These are phyloP conservation scores for Xanthorhoe designata DNA, from an alignment of 2,888 invertebrate species.

Conservation along the genomic window DNA sequence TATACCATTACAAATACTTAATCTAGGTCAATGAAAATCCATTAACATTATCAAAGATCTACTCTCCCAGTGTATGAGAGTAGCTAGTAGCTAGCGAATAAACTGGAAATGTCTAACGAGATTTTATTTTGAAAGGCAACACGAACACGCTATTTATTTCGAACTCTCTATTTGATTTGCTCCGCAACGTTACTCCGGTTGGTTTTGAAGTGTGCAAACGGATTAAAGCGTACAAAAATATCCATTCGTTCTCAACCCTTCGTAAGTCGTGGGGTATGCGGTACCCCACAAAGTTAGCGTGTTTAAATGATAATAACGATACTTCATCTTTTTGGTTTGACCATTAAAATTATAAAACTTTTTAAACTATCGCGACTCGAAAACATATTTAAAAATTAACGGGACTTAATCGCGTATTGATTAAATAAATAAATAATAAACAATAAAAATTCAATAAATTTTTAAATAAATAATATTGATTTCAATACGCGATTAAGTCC, in stretches of 20 bases:
- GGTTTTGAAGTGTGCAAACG: constrained; percentile 64
- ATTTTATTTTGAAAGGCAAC: constrained; percentile 65
- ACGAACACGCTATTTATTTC: constrained; percentile 66
- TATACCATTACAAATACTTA: constrained; percentile 12
- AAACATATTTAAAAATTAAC: too few relatives aligned
- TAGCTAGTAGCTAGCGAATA: constrained; percentile 51
- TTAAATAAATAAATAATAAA: too few relatives aligned
- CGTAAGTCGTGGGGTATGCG: not conserved
- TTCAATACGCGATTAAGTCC: too few relatives aligned
- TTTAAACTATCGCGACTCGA: too few relatives aligned
- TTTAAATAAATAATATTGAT: too few relatives aligned
- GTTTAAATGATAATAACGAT: not conserved
- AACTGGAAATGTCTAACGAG: constrained; percentile 66
- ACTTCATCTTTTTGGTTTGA: too few relatives aligned
- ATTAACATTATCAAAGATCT: constrained; percentile 47
- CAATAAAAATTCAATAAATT: too few relatives aligned
- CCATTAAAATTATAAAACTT: too few relatives aligned
- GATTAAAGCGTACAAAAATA: constrained; percentile 63
- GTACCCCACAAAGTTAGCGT: constrained; percentile 8
- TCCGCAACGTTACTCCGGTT: constrained; percentile 48
- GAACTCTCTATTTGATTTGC: constrained; percentile 66
- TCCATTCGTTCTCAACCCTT: constrained; percentile 48
- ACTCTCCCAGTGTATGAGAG: constrained; percentile 51
- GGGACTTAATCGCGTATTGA: too few relatives aligned
- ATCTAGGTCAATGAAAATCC: constrained; percentile 29